These are phyloP conservation scores for Psylliodes chrysocephalus DNA, from an alignment of 2,888 invertebrate genomes.

Conservation along the genomic window DNA sequence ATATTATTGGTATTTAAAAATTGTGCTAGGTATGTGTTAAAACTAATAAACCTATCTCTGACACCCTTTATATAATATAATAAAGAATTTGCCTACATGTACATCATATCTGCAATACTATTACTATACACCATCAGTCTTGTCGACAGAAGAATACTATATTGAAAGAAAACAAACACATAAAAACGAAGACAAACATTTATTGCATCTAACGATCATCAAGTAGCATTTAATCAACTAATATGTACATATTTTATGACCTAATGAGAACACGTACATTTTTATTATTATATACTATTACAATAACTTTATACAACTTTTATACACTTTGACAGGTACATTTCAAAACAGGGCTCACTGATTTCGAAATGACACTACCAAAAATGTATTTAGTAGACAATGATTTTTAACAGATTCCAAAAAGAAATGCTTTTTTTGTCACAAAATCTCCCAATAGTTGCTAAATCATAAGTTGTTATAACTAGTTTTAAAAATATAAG, in stretches of 20 bases:
- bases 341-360: conserved; percentile 21
- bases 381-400: background rate
- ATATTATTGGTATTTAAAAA: too few species aligned
- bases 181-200: conserved; percentile 16
- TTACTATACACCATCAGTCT: too few species aligned
- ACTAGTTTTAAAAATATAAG: too few species aligned
- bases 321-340: background rate
- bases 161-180: background rate
- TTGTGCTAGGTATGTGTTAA: too few species aligned
- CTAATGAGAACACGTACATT: conserved; percentile 8
- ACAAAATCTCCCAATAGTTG: background rate
- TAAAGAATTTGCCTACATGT: too few species aligned
- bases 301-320: conserved; percentile 17
- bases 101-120: too few species aligned
- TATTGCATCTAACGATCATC: conserved; percentile 21
- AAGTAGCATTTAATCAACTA: conserved; percentile 15
- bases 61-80: too few species aligned
- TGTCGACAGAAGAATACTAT: too few species aligned
- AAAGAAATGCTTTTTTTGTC: background rate
- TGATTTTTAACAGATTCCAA: background rate
- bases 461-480: too few species aligned
- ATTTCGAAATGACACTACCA: conserved; percentile 13
- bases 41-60: too few species aligned
- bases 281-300: background rate
- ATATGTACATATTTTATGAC: conserved; percentile 15